A percentile compares a stretch with the other conserved stretches of the same genome.
phyloP scores from a whole-genome alignment of 1,140 invertebrate species.

The Eurosta solidaginis region DNA sequence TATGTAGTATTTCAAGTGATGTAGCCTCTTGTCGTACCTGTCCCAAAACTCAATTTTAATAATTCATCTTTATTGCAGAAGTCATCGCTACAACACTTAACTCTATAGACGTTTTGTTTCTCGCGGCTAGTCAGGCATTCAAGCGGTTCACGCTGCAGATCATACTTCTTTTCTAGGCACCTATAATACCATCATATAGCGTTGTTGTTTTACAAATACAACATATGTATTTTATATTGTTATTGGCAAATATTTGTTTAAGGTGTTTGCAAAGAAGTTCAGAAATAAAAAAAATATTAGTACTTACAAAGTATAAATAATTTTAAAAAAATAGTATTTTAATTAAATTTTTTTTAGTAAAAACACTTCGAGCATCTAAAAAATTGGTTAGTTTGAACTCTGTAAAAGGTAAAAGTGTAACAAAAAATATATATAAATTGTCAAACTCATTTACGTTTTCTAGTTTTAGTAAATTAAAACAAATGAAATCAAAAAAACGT shows the following conservation, averaged over 20 bases:
- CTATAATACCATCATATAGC: constrained; percentile 37
- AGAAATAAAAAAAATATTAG: constrained; percentile 7
- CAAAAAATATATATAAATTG: not conserved
- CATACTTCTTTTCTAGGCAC: constrained; percentile 54
- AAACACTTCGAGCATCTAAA: not conserved
- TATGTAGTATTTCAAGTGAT: constrained; percentile 10
- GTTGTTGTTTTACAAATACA: not conserved
- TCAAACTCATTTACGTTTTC: not conserved
- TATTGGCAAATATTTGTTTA: not conserved
- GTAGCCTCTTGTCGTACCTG: constrained; percentile 44
- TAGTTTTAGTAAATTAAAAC: not conserved
- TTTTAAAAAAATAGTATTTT: not conserved
- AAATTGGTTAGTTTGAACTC: not conserved
- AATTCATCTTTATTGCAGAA: constrained; percentile 59
- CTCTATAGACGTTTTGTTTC: constrained; percentile 52
- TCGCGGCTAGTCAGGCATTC: constrained; percentile 51
- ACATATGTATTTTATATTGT: not conserved
- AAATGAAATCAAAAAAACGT: not conserved
- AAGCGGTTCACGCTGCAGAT: constrained; percentile 50
- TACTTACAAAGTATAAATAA: not conserved
- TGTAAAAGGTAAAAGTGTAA: not conserved
- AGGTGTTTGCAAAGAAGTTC: not conserved
- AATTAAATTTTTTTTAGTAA: constrained; percentile 7
- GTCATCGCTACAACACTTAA: constrained; percentile 56
- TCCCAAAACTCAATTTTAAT: constrained; percentile 52